Evolutionary conservation across 1,140 invertebrate genomes (phyloP).

Genomic region (Lucilia sericata): DNA sequence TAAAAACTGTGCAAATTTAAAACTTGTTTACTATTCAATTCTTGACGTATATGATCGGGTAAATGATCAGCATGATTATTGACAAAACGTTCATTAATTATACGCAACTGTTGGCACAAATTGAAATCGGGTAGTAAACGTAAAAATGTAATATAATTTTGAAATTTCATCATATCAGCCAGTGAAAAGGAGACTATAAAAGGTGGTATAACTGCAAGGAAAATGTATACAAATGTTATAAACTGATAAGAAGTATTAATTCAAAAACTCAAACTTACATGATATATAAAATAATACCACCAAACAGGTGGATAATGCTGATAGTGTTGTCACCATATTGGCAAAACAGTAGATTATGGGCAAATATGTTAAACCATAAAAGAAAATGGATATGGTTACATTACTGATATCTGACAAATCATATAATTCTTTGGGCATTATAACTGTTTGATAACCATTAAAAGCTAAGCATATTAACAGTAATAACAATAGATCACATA

Average conservation of each 20-base stretch:
- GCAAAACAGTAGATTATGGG: constrained; percentile 61
- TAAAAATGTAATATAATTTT: constrained; percentile 57
- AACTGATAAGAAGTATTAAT: too few relatives aligned
- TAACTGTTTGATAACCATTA: constrained; percentile 48
- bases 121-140: constrained; percentile 63
- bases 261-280: constrained; percentile 48
- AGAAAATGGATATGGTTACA: constrained; percentile 57
- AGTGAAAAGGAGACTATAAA: constrained; percentile 59
- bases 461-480: constrained; percentile 48
- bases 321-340: constrained; percentile 63
- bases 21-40: constrained; percentile 11
- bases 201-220: constrained; percentile 57
- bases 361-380: constrained; percentile 62
- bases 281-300: constrained; percentile 62
- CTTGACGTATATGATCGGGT: constrained; percentile 12
- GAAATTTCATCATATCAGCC: constrained; percentile 58
- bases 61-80: constrained; percentile 47
- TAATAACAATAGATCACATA: constrained; percentile 57
- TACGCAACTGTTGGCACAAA: constrained; percentile 62
- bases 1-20: constrained; percentile 53
- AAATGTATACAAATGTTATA: not conserved
- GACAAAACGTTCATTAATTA: constrained; percentile 62
- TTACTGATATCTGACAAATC: constrained; percentile 47
- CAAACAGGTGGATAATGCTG: constrained; percentile 63
- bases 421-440: constrained; percentile 60